phyloP scores from a whole-genome alignment of 2,888 invertebrate species.

The Miltochrista miniata region DNA sequence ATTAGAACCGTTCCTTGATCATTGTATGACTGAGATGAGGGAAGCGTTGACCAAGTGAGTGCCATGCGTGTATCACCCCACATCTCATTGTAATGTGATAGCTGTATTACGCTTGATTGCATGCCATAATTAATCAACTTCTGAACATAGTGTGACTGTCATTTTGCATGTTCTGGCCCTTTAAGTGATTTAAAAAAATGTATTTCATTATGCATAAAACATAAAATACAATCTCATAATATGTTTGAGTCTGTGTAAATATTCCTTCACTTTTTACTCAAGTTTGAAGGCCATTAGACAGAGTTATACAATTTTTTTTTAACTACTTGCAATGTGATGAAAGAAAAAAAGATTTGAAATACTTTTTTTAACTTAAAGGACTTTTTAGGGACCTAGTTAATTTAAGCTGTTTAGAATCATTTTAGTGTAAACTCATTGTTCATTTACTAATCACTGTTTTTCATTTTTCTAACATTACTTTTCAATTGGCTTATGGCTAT shows the following conservation, averaged over 20 bases:
- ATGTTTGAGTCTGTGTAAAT: no score
- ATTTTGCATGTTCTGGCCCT: not conserved
- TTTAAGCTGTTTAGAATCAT: not conserved
- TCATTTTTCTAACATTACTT: not conserved
- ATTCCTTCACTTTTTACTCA: no score
- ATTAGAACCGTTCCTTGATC: constrained; percentile 47
- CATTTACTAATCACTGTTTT: not conserved
- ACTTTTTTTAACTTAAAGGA: not conserved
- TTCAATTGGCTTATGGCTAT: constrained; percentile 11
- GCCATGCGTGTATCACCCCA: constrained; percentile 8
- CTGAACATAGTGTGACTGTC: no score
- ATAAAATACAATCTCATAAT: no score
- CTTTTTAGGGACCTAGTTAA: not conserved
- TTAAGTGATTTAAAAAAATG: not conserved
- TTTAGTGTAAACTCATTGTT: constrained; percentile 3
- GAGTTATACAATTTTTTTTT: no score
- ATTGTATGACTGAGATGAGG: constrained; percentile 33
- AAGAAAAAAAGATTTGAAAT: no score
- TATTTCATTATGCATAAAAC: not conserved
- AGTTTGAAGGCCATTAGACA: no score
- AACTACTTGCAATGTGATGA: no score
- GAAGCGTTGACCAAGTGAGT: constrained; percentile 49
- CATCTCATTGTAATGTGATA: no score
- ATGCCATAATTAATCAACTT: no score
- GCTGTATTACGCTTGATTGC: no score